Conservation (phyloP, 2,797 vertebrate genomes). For the Clamator glandarius region DNA sequence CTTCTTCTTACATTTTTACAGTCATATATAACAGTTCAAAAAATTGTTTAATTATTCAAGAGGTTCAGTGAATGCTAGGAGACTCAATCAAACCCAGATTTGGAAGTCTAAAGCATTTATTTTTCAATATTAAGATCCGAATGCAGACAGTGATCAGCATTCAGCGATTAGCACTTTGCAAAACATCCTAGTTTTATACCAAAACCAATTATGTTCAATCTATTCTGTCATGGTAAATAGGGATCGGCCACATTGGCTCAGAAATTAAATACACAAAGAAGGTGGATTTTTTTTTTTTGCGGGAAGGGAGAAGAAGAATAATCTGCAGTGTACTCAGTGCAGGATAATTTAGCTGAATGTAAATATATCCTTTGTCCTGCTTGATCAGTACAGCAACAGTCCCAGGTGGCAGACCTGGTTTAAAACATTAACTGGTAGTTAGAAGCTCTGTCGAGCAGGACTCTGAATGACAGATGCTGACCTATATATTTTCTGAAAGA, state of each 20-base stretch:
- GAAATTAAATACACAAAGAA: neutral
- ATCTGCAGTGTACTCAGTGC: neutral
- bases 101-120: neutral
- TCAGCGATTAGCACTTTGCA: neutral
- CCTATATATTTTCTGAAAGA: constrained; percentile 56
- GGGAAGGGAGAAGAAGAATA: neutral
- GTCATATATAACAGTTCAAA: neutral
- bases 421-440: neutral
- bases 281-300: neutral
- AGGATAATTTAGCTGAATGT: neutral
- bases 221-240: neutral
- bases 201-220: neutral
- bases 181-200: neutral
- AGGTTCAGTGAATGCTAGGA: neutral
- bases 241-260: neutral
- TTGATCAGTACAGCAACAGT: neutral
- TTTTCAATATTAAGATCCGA: neutral
- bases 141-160: neutral
- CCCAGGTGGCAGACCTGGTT: neutral
- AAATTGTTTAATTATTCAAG: neutral
- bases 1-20: neutral
- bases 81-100: neutral
- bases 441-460: constrained; percentile 4
- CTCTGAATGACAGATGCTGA: constrained; percentile 60
- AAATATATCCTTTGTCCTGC: neutral